Conservation (phyloP, 2,797 vertebrate species). For the Mycteria americana region DNA sequence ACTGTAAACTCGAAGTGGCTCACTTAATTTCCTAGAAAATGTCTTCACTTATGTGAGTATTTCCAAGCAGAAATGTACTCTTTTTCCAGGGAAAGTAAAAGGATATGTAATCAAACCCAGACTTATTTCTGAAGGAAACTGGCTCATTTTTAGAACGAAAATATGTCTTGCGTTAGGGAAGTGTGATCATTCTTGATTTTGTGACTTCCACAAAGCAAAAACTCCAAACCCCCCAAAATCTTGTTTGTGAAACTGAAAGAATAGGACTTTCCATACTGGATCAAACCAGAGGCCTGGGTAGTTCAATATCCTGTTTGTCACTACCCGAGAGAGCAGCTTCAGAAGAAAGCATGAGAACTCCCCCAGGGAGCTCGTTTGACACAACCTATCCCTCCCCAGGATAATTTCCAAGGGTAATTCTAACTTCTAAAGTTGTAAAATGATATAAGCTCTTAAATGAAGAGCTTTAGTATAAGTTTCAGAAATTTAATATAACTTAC, state of each 20-base stretch:
- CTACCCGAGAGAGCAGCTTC: not conserved
- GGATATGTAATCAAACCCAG: constrained; percentile 35
- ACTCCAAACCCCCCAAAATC: not conserved
- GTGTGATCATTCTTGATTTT: constrained; percentile 42
- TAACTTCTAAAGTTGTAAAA: not conserved
- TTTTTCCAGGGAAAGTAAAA: constrained; percentile 44
- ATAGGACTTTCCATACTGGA: constrained; percentile 7
- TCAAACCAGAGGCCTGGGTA: constrained; percentile 23
- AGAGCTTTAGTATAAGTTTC: not conserved
- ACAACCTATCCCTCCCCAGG: not conserved
- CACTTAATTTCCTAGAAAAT: constrained; percentile 43
- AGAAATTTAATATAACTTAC: not conserved
- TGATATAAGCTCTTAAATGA: not conserved
- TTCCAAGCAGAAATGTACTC: not conserved
- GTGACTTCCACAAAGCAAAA: constrained; percentile 22
- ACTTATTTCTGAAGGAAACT: constrained; percentile 32
- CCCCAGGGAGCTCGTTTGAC: not conserved
- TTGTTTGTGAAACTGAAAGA: constrained; percentile 14
- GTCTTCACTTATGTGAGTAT: not conserved
- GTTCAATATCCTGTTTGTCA: constrained; percentile 39
- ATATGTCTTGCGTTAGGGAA: constrained; percentile 54
- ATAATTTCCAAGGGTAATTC: not conserved
- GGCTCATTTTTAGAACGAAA: constrained; percentile 27
- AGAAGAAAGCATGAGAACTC: not conserved
- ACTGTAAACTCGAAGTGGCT: not conserved